Evolutionary conservation across 2,888 invertebrate species (phyloP).

Genomic region (Drosophila tanythrix): DNA sequence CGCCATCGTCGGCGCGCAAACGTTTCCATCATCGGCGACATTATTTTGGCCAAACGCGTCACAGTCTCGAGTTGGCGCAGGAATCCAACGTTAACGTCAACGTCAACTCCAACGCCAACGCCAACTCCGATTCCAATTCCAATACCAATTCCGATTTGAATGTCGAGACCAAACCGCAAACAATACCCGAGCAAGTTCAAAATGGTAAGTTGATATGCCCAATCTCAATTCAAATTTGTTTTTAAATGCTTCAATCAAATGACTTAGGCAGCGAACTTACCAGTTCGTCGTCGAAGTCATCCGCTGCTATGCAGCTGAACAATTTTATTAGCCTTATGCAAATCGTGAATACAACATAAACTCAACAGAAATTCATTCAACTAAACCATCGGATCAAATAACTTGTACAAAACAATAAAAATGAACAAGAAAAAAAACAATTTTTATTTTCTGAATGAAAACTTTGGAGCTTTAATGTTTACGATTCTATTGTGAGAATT

Average conservation of each 20-base stretch:
- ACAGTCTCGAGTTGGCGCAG: constrained; percentile 57
- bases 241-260: constrained; percentile 18
- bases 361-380: neutral
- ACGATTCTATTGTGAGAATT: neutral
- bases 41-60: constrained; percentile 77
- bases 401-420: constrained; percentile 12
- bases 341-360: constrained; percentile 20
- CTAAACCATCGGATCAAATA: neutral
- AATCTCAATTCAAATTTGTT: neutral
- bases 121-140: constrained; percentile 6
- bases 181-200: constrained; percentile 59
- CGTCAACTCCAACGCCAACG: constrained; percentile 5
- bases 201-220: constrained; percentile 64
- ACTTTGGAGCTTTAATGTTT: neutral
- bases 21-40: constrained; percentile 84
- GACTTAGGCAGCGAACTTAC: constrained; percentile 44
- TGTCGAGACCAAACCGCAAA: constrained; percentile 34
- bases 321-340: constrained; percentile 27
- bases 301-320: neutral
- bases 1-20: constrained; percentile 84
- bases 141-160: constrained; percentile 37
- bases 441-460: constrained; percentile 1
- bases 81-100: constrained; percentile 25
- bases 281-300: constrained; percentile 27
- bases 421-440: neutral